Evolutionary conservation across 2,113 vertebrate species (phyloP).

Genomic region (Oreotrochilus melanogaster): DNA sequence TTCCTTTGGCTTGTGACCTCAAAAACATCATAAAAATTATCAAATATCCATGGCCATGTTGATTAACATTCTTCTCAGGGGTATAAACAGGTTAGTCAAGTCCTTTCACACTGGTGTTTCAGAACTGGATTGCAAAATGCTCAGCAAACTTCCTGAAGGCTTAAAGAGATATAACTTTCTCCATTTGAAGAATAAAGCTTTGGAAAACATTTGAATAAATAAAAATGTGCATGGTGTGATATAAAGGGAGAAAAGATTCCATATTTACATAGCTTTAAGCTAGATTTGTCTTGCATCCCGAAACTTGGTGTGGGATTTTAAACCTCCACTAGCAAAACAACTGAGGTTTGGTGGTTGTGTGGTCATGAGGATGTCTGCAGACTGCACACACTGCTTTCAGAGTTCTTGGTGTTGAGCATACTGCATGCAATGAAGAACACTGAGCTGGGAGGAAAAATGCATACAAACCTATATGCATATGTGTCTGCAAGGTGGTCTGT

Average conservation of each 20-base stretch:
- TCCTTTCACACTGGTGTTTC: not conserved
- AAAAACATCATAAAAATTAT: not conserved
- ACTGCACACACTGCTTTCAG: not conserved
- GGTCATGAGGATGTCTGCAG: not conserved
- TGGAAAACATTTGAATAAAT: not conserved
- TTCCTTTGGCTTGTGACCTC: not conserved
- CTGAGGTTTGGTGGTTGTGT: not conserved
- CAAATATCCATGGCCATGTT: not conserved
- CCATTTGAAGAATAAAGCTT: not conserved
- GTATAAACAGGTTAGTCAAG: not conserved
- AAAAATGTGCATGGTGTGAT: not conserved
- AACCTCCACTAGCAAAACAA: not conserved
- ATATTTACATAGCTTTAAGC: not conserved
- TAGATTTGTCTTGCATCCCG: not conserved
- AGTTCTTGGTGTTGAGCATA: rapidly evolving
- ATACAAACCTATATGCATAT: rapidly evolving
- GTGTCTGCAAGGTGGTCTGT: not conserved
- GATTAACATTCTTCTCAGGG: not conserved
- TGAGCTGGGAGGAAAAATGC: not conserved
- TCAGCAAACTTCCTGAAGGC: not conserved
- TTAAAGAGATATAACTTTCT: not conserved
- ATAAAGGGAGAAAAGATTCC: not conserved
- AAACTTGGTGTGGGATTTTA: not conserved
- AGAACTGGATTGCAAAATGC: not conserved
- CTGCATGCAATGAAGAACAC: not conserved